Percentiles rank a stretch among this genome's conserved stretches.
Evolutionary conservation across 2,113 vertebrate species (phyloP).

Genomic region (Nothobranchius furzeri): DNA sequence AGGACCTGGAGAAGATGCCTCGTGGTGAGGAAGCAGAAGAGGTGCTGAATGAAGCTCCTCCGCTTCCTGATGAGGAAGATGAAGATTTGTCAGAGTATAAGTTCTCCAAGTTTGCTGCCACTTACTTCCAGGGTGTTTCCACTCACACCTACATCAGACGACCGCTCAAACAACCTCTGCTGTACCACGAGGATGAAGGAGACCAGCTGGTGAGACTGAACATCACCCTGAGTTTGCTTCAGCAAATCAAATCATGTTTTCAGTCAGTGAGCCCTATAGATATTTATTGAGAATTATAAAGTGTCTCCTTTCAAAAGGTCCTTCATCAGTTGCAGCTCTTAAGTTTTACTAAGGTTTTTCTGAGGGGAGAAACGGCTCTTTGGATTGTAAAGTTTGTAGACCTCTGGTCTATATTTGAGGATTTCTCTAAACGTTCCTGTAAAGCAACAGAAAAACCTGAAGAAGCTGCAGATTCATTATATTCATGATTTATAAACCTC

Average conservation of each 20-base stretch:
- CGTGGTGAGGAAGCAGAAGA: slow-evolving; percentile 80
- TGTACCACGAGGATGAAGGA: slow-evolving; percentile 96
- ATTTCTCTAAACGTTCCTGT: too few relatives aligned
- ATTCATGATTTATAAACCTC: background rate
- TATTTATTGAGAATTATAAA: too few relatives aligned
- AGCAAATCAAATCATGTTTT: background rate
- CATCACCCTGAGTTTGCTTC: background rate
- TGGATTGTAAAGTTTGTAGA: too few relatives aligned
- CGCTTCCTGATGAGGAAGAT: slow-evolving; percentile 91
- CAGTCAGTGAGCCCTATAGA: too few relatives aligned
- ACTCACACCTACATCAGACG: slow-evolving; percentile 89
- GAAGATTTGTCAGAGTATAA: slow-evolving; percentile 97
- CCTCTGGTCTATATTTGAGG: too few relatives aligned
- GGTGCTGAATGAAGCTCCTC: slow-evolving; percentile 84
- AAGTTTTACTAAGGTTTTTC: too few relatives aligned
- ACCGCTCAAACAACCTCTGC: slow-evolving; percentile 91
- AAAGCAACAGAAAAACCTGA: too few relatives aligned
- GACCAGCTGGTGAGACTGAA: slow-evolving; percentile 91
- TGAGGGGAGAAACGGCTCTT: too few relatives aligned
- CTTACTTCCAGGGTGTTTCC: slow-evolving; percentile 95
- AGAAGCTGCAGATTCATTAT: background rate
- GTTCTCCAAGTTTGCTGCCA: slow-evolving; percentile 95
- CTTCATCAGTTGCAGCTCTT: too few relatives aligned
- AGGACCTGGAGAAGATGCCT: slow-evolving; percentile 87
- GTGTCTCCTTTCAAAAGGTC: too few relatives aligned